A percentile compares a stretch with the other conserved stretches of the same genome.
phyloP scores from a whole-genome alignment of 2,113 vertebrate genomes.

The Cyanistes caeruleus region DNA sequence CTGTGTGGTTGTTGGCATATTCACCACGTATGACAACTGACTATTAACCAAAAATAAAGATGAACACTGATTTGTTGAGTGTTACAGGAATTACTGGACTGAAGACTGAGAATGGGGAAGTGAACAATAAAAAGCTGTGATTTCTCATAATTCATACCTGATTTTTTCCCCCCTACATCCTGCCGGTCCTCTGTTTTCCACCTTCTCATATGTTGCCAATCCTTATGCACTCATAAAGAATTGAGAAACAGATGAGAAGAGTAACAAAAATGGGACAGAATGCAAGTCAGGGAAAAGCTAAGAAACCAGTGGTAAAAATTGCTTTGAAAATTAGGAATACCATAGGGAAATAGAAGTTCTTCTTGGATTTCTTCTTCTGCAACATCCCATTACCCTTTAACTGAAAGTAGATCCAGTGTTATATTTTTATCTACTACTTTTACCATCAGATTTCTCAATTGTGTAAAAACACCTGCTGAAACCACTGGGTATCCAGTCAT shows the following conservation, averaged over 20 bases:
- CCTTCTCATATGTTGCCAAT: constrained; percentile 19
- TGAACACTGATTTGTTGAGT: constrained; percentile 28
- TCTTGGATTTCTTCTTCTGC: constrained; percentile 26
- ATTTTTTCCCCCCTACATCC: not conserved
- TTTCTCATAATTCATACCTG: not conserved
- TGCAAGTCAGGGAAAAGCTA: not conserved
- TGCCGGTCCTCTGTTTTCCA: not conserved
- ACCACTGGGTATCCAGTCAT: not conserved
- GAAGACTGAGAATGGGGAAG: constrained; percentile 24
- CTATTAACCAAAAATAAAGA: constrained; percentile 59
- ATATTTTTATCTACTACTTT: constrained; percentile 5
- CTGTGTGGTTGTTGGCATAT: constrained; percentile 24
- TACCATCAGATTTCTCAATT: not conserved
- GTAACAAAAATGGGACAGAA: constrained; percentile 20
- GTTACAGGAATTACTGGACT: not conserved
- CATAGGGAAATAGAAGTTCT: constrained; percentile 33
- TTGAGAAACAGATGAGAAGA: constrained; percentile 30
- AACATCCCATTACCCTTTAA: not conserved
- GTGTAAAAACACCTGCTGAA: not conserved
- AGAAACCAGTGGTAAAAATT: not conserved
- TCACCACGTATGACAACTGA: constrained; percentile 14
- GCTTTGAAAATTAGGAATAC: constrained; percentile 40
- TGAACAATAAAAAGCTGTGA: constrained; percentile 53
- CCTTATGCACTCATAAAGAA: constrained; percentile 31
- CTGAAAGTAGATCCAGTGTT: not conserved